Percentiles rank a stretch among this genome's conserved stretches.
These are phyloP conservation scores for Ochlodes sylvanus DNA, from an alignment of 2,888 invertebrate genomes.

Conservation along the genomic window DNA sequence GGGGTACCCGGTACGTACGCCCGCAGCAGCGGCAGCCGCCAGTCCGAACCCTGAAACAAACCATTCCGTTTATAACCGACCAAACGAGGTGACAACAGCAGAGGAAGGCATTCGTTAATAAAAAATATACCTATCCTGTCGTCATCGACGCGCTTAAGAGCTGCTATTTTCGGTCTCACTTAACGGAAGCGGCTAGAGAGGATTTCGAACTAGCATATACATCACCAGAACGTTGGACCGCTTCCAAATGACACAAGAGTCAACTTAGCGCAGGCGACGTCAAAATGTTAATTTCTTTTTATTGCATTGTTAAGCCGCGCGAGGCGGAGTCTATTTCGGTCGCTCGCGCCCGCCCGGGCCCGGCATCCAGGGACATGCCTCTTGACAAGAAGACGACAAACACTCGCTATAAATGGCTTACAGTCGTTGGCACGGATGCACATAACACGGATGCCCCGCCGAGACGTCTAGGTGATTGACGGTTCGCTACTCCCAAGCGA, in stretches of 20 bases:
- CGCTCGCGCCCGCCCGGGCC: slow-evolving; percentile 79
- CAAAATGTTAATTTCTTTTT: slow-evolving; percentile 83
- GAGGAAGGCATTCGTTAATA: slow-evolving; percentile 45
- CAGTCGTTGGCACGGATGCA: slow-evolving; percentile 63
- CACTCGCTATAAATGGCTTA: slow-evolving; percentile 78
- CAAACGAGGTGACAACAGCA: slow-evolving; percentile 56
- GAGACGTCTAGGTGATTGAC: slow-evolving; percentile 33
- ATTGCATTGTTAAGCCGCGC: slow-evolving; percentile 84
- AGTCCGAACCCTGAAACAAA: slow-evolving; percentile 78
- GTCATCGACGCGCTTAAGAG: slow-evolving; percentile 58
- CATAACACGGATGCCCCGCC: slow-evolving; percentile 44
- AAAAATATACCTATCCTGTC: slow-evolving; percentile 63
- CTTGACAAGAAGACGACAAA: slow-evolving; percentile 81
- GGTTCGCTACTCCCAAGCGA: slow-evolving; percentile 27
- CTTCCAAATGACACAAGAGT: slow-evolving; percentile 82
- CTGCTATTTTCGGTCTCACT: slow-evolving; percentile 73
- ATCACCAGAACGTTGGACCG: slow-evolving; percentile 72
- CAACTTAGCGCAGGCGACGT: slow-evolving; percentile 80
- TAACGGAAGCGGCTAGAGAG: slow-evolving; percentile 77
- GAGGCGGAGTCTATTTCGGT: slow-evolving; percentile 77
- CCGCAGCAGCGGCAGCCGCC: slow-evolving; percentile 85
- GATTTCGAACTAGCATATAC: slow-evolving; percentile 67
- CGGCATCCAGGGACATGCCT: slow-evolving; percentile 74
- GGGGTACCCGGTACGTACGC: slow-evolving; percentile 92
- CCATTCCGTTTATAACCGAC: slow-evolving; percentile 39